Percentiles rank a stretch among this genome's conserved stretches.
These are phyloP conservation scores for Calvadosia cruxmelitensis DNA, from an alignment of 30 jellyfish, hydroid and myxozoan genomes.

Conservation along the genomic window DNA sequence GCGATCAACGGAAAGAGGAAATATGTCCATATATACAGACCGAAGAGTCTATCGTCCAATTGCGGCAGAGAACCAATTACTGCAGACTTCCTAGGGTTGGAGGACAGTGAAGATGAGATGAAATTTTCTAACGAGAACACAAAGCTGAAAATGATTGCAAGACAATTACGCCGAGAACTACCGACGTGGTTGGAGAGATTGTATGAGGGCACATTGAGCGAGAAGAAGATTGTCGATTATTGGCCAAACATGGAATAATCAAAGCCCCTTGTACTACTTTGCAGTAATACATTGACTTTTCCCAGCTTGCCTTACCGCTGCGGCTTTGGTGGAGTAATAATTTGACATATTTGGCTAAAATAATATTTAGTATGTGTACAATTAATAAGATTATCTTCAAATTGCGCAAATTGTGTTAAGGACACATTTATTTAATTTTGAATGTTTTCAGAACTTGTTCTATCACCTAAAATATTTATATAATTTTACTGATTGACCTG, in stretches of 20 bases:
- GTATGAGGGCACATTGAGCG: conserved; percentile 66
- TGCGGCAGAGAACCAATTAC: conserved; percentile 8
- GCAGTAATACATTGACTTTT: conserved; percentile 14
- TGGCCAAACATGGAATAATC: conserved; percentile 78
- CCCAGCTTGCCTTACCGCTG: neutral
- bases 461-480: too few relatives aligned
- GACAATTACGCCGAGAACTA: conserved; percentile 23
- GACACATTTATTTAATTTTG: too few relatives aligned
- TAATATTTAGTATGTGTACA: too few relatives aligned
- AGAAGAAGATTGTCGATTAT: conserved; percentile 27
- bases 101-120: conserved; percentile 62
- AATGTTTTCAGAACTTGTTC: too few relatives aligned
- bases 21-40: conserved; percentile 48
- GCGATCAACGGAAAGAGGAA: conserved; percentile 76
- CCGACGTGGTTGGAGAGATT: conserved; percentile 79
- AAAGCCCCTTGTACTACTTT: conserved; percentile 7
- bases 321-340: too few relatives aligned
- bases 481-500: too few relatives aligned
- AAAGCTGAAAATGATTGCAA: conserved; percentile 22
- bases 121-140: conserved; percentile 15
- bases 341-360: too few relatives aligned
- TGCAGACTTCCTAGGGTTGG: conserved; percentile 75
- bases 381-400: too few relatives aligned
- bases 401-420: too few relatives aligned
- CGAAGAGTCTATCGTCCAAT: conserved; percentile 2